A percentile compares a stretch with the other conserved stretches of the same genome.
Conservation (phyloP, 2,888 invertebrate genomes). For the Cecidostiba fungosa region DNA sequence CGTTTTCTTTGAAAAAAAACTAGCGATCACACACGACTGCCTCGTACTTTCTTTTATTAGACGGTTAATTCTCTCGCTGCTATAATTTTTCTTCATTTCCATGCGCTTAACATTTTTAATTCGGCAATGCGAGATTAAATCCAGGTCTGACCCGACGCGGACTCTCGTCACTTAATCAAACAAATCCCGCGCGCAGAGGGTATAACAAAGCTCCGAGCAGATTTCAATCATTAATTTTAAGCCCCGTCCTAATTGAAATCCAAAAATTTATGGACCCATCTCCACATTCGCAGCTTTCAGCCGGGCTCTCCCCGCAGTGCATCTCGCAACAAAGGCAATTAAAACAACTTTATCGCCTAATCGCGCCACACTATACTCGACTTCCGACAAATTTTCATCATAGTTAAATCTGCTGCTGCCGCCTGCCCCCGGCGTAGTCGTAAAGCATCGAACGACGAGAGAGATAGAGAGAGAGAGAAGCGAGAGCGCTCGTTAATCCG, state of each 20-base stretch:
- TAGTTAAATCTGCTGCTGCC: slow-evolving; percentile 4
- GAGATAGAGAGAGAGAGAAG: not conserved
- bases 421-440: not conserved
- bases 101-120: not conserved
- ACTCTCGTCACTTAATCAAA: not conserved
- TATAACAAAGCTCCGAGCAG: not conserved
- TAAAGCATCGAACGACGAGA: not conserved
- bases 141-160: not conserved
- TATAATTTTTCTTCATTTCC: not conserved
- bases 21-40: too few relatives aligned
- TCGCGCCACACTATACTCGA: slow-evolving; percentile 9
- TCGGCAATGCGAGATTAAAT: not conserved
- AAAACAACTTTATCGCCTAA: slow-evolving; percentile 23
- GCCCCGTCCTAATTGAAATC: slow-evolving; percentile 9
- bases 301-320: not conserved
- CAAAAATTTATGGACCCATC: not conserved
- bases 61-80: too few relatives aligned
- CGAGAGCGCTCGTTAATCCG: slow-evolving; percentile 34
- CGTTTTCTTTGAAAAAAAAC: too few relatives aligned
- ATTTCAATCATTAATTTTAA: slow-evolving; percentile 10
- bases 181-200: not conserved
- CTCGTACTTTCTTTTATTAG: too few relatives aligned
- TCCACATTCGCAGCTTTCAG: not conserved
- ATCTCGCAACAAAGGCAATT: slow-evolving; percentile 17
- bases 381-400: slow-evolving; percentile 33